phyloP scores from a whole-genome alignment of 1,140 invertebrate genomes.

The Scaptodrosophila lebanonensis region DNA sequence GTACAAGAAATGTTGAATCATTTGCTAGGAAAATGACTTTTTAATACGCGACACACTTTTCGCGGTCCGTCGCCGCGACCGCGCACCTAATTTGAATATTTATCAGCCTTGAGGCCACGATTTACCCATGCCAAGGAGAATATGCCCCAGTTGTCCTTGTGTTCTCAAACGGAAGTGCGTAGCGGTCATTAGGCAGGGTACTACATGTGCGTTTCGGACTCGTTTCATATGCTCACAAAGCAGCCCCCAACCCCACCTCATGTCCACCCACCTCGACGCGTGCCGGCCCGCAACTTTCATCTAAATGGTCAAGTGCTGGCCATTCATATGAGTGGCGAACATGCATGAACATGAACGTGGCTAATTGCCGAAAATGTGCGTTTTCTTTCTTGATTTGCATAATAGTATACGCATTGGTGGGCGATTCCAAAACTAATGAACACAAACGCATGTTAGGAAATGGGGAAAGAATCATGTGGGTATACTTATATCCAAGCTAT shows the following conservation, averaged over 20 bases:
- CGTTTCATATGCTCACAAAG: neutral
- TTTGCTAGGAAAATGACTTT: constrained; percentile 70
- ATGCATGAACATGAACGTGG: constrained; percentile 17
- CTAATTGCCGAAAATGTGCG: constrained; percentile 46
- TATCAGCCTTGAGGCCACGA: constrained; percentile 26
- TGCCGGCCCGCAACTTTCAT: constrained; percentile 21
- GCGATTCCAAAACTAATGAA: constrained; percentile 29
- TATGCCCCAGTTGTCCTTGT: constrained; percentile 53
- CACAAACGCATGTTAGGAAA: constrained; percentile 10
- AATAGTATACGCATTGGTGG: constrained; percentile 31
- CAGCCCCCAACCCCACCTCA: neutral
- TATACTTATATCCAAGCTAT: no score
- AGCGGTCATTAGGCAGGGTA: constrained; percentile 54
- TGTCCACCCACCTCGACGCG: constrained; percentile 14
- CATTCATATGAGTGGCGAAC: constrained; percentile 42
- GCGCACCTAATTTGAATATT: constrained; percentile 56
- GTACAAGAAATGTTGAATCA: constrained; percentile 53
- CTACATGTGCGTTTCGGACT: constrained; percentile 33
- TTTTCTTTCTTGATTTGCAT: constrained; percentile 39
- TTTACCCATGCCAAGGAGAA: constrained; percentile 5
- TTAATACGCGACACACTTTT: constrained; percentile 67
- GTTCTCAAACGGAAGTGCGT: constrained; percentile 51
- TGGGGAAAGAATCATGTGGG: neutral
- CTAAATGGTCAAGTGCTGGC: constrained; percentile 47
- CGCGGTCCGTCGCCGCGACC: neutral